phyloP scores from a whole-genome alignment of 2,113 vertebrate genomes.

The Spheniscus mendiculus region DNA sequence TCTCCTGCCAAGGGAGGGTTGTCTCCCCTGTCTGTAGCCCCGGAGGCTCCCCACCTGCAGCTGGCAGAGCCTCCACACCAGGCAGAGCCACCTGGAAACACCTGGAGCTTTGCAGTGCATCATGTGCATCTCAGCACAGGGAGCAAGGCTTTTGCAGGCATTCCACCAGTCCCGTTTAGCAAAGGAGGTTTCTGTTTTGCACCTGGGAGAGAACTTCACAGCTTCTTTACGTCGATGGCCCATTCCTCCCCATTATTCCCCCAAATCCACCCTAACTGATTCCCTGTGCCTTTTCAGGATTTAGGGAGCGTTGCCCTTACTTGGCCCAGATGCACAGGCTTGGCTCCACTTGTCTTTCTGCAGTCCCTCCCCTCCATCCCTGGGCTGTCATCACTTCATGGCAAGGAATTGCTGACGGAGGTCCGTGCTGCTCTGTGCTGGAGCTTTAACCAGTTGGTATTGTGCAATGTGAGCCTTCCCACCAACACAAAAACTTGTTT shows the following conservation, averaged over 20 bases:
- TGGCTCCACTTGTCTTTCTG: not conserved
- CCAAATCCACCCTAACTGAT: not conserved
- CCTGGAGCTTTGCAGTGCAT: not conserved
- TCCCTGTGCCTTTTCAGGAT: not conserved
- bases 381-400: not conserved
- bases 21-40: not conserved
- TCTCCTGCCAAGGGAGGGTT: not conserved
- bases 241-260: not conserved
- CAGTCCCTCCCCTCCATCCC: not conserved
- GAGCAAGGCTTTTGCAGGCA: not conserved
- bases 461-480: not conserved
- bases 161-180: not conserved
- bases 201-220: not conserved
- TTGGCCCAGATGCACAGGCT: not conserved
- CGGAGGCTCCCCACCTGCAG: not conserved
- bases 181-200: not conserved
- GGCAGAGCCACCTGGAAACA: not conserved
- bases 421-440: not conserved
- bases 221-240: rapidly evolving
- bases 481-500: not conserved
- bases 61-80: not conserved
- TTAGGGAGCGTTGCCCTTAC: not conserved
- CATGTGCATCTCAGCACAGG: rapidly evolving
- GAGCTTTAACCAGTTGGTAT: not conserved
- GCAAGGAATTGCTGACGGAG: not conserved